Conservation (phyloP, 1,140 invertebrate species). For the Cydia fagiglandana region DNA sequence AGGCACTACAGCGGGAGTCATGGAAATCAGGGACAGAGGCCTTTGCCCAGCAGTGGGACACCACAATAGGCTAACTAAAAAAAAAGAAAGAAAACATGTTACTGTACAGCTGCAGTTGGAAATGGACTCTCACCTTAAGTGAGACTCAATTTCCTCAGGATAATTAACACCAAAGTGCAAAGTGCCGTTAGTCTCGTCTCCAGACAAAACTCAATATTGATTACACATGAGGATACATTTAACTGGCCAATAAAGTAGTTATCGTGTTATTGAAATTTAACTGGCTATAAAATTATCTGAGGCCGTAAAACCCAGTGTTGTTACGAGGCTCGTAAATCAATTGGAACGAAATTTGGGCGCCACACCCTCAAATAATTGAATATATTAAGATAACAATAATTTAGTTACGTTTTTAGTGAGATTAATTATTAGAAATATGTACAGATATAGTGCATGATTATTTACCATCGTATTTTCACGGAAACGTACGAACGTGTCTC, state of each 20-base stretch:
- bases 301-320: slow-evolving; percentile 4
- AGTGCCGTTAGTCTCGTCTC: background rate
- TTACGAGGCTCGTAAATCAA: slow-evolving; percentile 6
- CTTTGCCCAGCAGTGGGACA: too few relatives aligned
- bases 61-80: too few relatives aligned
- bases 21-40: too few relatives aligned
- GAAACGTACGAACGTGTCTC: too few relatives aligned
- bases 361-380: slow-evolving; percentile 5
- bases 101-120: too few relatives aligned
- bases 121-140: too few relatives aligned
- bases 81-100: too few relatives aligned
- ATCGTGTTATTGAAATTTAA: slow-evolving; percentile 16
- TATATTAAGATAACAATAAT: background rate
- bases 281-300: slow-evolving; percentile 11
- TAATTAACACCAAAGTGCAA: background rate
- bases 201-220: slow-evolving; percentile 1
- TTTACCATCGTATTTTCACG: too few relatives aligned
- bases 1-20: too few relatives aligned
- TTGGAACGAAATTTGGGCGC: slow-evolving; percentile 12
- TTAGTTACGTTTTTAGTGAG: background rate
- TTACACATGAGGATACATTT: slow-evolving; percentile 13
- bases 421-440: background rate
- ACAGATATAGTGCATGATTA: too few relatives aligned
- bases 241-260: slow-evolving; percentile 15
- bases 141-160: too few relatives aligned